Conservation (phyloP, 2,797 vertebrate genomes). For the Chelon labrosus region DNA sequence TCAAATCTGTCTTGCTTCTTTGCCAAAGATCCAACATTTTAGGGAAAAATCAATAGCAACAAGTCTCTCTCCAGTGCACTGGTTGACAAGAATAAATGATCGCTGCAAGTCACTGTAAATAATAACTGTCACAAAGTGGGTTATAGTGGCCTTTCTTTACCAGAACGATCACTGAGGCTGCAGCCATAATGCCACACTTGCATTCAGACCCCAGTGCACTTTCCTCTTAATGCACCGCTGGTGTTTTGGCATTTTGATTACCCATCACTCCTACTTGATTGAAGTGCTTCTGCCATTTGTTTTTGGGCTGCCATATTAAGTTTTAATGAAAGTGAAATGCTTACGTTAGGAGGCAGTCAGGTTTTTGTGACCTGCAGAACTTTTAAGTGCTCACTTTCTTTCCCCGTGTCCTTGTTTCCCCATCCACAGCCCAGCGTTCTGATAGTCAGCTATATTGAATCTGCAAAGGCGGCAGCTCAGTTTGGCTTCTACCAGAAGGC, state of each 20-base stretch:
- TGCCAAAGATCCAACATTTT: not conserved
- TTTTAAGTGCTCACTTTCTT: constrained; percentile 51
- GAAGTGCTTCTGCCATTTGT: not conserved
- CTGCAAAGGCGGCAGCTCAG: constrained; percentile 90
- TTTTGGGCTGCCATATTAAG: not conserved
- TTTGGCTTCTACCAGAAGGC: constrained; percentile 94
- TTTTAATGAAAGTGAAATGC: constrained; percentile 8
- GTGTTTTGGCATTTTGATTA: not conserved
- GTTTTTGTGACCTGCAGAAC: constrained; percentile 23
- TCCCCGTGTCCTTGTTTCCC: constrained; percentile 19
- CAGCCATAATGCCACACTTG: not conserved
- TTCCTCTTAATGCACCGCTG: not conserved
- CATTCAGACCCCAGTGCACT: not conserved
- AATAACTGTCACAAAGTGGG: not conserved
- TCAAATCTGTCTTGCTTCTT: constrained; percentile 7
- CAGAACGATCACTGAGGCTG: constrained; percentile 3
- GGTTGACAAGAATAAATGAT: constrained; percentile 1
- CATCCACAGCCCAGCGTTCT: constrained; percentile 93
- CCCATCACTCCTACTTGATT: not conserved
- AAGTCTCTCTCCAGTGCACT: not conserved
- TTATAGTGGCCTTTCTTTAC: not conserved
- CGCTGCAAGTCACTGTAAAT: not conserved
- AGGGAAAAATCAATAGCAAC: not conserved
- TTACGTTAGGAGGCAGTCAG: not conserved
- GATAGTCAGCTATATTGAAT: constrained; percentile 96